Conservation (phyloP, 2,113 vertebrate genomes). For the Phycodurus eques region DNA sequence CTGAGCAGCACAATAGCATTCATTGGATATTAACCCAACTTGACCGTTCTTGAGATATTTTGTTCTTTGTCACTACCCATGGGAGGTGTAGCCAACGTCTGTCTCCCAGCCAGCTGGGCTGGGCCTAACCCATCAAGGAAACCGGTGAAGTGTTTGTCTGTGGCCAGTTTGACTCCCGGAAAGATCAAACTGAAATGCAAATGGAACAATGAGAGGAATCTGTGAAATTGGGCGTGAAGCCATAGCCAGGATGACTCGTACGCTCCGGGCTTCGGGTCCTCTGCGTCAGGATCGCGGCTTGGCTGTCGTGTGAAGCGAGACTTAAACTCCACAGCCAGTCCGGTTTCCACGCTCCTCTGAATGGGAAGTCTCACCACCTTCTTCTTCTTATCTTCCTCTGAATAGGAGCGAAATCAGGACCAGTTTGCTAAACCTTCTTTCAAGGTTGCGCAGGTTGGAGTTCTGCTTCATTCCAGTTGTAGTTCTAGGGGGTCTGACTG, state of each 20-base stretch:
- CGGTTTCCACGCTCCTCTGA: constrained; percentile 92
- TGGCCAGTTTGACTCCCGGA: constrained; percentile 88
- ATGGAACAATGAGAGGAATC: not conserved
- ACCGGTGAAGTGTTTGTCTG: constrained; percentile 94
- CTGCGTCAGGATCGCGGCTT: constrained; percentile 87
- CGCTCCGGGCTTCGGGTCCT: constrained; percentile 94
- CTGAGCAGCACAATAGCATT: constrained; percentile 62
- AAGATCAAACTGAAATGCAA: constrained; percentile 83
- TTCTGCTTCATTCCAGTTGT: not conserved
- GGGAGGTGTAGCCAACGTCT: constrained; percentile 92
- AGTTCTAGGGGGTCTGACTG: not conserved
- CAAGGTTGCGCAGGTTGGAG: not conserved
- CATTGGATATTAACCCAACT: not conserved
- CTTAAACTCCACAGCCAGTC: constrained; percentile 90
- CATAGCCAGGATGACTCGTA: constrained; percentile 68
- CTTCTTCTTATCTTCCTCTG: constrained; percentile 90
- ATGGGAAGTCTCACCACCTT: constrained; percentile 88
- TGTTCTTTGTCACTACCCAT: constrained; percentile 81
- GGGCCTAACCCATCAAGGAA: constrained; percentile 95
- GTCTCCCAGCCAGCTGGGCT: constrained; percentile 91
- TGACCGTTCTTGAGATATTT: not conserved
- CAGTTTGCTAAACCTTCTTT: not conserved
- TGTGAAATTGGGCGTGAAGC: not conserved
- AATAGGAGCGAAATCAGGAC: not conserved
- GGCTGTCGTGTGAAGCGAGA: constrained; percentile 92